phyloP scores from a whole-genome alignment of 2,888 invertebrate species.

The Lepidonotus clava region DNA sequence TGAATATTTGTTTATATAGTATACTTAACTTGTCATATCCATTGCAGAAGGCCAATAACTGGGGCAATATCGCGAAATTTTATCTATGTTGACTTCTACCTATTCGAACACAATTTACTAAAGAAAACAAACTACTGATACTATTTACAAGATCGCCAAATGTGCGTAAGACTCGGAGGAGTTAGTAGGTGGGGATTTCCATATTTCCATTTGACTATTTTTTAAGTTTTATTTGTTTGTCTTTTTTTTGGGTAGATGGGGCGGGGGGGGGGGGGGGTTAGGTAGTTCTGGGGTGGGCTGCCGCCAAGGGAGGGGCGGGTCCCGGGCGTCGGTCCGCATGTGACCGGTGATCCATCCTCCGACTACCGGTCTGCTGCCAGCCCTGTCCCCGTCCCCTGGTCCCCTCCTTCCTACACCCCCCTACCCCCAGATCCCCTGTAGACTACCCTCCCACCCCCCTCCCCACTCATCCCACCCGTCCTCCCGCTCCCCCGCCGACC shows the following conservation, averaged over 20 bases:
- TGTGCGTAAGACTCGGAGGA: no score
- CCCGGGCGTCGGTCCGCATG: constrained; percentile 37
- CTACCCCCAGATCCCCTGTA: neutral
- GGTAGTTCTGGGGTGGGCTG: neutral
- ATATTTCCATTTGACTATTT: no score
- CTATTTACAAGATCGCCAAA: no score
- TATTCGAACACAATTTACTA: no score
- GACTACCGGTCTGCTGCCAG: neutral
- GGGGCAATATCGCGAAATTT: no score
- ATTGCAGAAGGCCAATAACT: no score
- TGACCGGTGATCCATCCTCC: constrained; percentile 33
- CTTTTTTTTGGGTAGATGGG: neutral
- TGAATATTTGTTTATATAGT: no score
- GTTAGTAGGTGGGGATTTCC: no score
- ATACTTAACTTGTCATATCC: no score
- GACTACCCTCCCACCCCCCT: neutral
- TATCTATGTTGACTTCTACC: no score
- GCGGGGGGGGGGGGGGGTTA: neutral
- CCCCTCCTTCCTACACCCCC: neutral
- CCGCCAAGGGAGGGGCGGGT: neutral
- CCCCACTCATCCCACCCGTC: neutral
- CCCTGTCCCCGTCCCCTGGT: neutral
- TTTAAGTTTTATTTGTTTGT: no score
- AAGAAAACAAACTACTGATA: no score
- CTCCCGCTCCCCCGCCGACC: neutral